These are phyloP conservation scores for Carterocephalus palaemon DNA, from an alignment of 2,888 invertebrate genomes.

Conservation along the genomic window DNA sequence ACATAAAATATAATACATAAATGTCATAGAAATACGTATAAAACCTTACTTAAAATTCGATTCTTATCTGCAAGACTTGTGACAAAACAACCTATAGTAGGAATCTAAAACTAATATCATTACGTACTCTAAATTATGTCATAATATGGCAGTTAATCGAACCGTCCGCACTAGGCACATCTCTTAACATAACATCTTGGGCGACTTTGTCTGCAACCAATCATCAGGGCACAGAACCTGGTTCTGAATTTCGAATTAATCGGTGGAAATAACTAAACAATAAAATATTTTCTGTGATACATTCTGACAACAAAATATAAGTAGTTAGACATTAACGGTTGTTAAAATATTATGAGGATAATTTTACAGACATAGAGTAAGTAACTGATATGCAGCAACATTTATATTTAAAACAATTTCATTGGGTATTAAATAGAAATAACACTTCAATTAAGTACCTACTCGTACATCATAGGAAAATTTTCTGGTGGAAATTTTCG, in stretches of 20 bases:
- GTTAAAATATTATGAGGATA: not conserved
- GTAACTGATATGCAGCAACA: constrained; percentile 13
- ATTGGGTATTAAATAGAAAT: constrained; percentile 19
- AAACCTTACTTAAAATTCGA: constrained; percentile 67
- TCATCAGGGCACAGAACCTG: constrained; percentile 58
- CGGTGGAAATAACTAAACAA: constrained; percentile 64
- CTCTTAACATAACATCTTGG: constrained; percentile 50
- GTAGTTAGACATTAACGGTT: constrained; percentile 1
- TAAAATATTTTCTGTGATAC: constrained; percentile 24
- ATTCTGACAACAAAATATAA: constrained; percentile 18
- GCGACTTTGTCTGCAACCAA: constrained; percentile 54
- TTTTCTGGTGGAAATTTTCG: too few relatives aligned
- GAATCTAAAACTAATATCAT: constrained; percentile 65
- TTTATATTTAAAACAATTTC: constrained; percentile 14
- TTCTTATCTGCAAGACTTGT: constrained; percentile 67
- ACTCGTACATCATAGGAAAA: too few relatives aligned
- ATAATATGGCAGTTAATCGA: constrained; percentile 79
- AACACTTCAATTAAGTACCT: constrained; percentile 17
- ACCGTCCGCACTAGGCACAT: constrained; percentile 72
- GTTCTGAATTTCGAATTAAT: constrained; percentile 68
- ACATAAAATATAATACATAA: constrained; percentile 52
- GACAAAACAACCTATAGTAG: constrained; percentile 64
- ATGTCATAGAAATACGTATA: constrained; percentile 46
- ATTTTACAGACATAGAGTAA: constrained; percentile 1
- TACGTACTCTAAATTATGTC: constrained; percentile 74